Evolutionary conservation across 2,888 invertebrate species (phyloP).

Genomic region (Onchidella celtica): DNA sequence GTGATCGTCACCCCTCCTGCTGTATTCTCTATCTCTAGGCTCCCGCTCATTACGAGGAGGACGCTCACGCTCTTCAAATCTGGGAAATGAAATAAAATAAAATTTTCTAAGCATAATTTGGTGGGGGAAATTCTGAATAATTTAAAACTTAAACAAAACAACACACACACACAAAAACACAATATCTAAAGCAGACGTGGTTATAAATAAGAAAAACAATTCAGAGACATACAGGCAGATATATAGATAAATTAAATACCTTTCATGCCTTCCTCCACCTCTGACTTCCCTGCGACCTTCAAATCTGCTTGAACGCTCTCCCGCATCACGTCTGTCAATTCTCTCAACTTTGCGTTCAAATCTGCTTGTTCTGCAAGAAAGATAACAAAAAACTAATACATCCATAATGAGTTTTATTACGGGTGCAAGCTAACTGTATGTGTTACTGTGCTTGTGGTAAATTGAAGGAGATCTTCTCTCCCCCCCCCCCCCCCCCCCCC

Average conservation of each 20-base stretch:
- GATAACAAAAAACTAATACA: neutral
- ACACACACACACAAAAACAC: no score
- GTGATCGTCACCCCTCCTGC: slow-evolving; percentile 26
- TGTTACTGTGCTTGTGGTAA: no score
- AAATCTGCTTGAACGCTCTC: slow-evolving; percentile 1
- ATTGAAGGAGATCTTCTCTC: no score
- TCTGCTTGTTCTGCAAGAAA: neutral
- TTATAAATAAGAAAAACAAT: no score
- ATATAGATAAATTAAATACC: neutral
- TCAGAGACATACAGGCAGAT: no score
- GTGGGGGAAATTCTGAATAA: no score
- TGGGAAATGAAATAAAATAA: neutral
- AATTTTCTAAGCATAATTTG: neutral
- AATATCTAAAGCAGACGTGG: no score
- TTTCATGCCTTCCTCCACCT: slow-evolving; percentile 17
- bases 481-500: no score
- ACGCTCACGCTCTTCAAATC: slow-evolving; percentile 25
- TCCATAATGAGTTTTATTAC: no score
- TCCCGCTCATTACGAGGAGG: slow-evolving; percentile 5
- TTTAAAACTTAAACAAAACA: no score
- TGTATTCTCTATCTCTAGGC: slow-evolving; percentile 32
- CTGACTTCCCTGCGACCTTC: slow-evolving; percentile 13
- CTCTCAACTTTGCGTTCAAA: slow-evolving; percentile 2
- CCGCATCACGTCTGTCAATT: neutral
- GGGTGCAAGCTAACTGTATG: no score